Base-by-base conservation (phyloP, 2,113 vertebrate species). In the Sander lucioperca region DNA sequence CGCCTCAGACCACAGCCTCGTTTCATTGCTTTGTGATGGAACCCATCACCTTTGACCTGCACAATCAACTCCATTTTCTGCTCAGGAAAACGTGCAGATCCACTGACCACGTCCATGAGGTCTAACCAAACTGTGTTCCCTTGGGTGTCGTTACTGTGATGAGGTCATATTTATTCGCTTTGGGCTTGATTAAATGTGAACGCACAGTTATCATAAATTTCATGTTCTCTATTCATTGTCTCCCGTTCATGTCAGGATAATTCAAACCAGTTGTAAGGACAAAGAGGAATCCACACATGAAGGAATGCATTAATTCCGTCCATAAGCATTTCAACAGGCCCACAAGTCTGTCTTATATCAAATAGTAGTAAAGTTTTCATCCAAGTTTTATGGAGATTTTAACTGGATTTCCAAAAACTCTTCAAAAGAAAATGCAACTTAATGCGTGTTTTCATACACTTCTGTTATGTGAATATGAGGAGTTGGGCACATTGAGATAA, bases 1-100 rank as follows among this genome's bases (percentile, higher is more conserved):
- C 81, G 78, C 77, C 84, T 83, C 62, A 76, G 80, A 90, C 84
- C 83, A 33, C 70, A 30, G 75, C 65, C 65, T 70, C 15, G 19
- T 84, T 89, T 77, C 58, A 48, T 39, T 66, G 71, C 70, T 86
- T 64, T 51, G 70, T 64, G 84, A 86, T 76, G 48, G 72, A 82
- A 87, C 78, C 58, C 79, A 43, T 79, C 79, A 87, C 90, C 88
- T 82, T 51, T 90, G 88, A 80, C 80, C 79, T 7, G 1, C 21
- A 25, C 77, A 79, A 90, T 92, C 82, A 82, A 65, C 47, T 81
- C 58, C n/a, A 66, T 70, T 86, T 84, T 80, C 50, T 74, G 61
- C 77, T 57, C 51, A 63, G 39, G 62, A 74, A 74, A 86, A 73
- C 4, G 10, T 50, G 30, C 77, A 65, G 30, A 75, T 69, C 80